These are phyloP conservation scores for Subacronicta megacephala DNA, from an alignment of 2,888 invertebrate species.

Conservation along the genomic window DNA sequence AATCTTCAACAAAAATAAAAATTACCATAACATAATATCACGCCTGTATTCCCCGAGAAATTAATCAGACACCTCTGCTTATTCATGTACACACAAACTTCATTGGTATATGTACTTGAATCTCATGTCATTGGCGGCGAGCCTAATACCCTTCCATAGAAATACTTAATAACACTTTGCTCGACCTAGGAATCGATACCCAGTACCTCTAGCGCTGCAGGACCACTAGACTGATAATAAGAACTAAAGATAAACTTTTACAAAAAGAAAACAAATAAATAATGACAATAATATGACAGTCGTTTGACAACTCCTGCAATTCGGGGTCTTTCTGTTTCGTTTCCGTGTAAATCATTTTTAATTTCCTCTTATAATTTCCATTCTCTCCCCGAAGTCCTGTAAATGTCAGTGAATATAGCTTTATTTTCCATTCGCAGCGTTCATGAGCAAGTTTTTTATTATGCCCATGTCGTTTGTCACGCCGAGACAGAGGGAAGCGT, in stretches of 20 bases:
- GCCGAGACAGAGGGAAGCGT: slow-evolving; percentile 81
- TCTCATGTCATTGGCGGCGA: too few species aligned
- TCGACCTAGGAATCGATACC: too few species aligned
- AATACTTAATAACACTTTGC: too few species aligned
- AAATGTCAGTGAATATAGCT: slow-evolving; percentile 62
- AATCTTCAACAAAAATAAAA: too few species aligned
- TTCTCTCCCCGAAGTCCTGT: slow-evolving; percentile 57
- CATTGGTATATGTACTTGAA: too few species aligned
- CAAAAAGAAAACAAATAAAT: slow-evolving; percentile 18
- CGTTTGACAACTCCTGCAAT: slow-evolving; percentile 33
- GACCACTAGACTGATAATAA: too few species aligned
- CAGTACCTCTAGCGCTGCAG: too few species aligned
- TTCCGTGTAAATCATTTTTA: slow-evolving; percentile 54
- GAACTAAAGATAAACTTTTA: background rate
- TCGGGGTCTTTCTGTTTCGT: slow-evolving; percentile 28
- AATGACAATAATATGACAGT: slow-evolving; percentile 30
- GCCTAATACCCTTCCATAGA: too few species aligned
- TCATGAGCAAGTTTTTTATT: slow-evolving; percentile 75
- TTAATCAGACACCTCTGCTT: too few species aligned
- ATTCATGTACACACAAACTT: too few species aligned
- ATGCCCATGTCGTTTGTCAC: slow-evolving; percentile 84
- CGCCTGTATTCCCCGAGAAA: too few species aligned
- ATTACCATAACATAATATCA: too few species aligned
- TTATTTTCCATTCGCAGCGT: slow-evolving; percentile 66
- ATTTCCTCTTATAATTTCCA: slow-evolving; percentile 54